A percentile compares a stretch with the other conserved stretches of the same genome.
Conservation (phyloP, 2,888 invertebrate genomes). For the Tetragonisca angustula region DNA sequence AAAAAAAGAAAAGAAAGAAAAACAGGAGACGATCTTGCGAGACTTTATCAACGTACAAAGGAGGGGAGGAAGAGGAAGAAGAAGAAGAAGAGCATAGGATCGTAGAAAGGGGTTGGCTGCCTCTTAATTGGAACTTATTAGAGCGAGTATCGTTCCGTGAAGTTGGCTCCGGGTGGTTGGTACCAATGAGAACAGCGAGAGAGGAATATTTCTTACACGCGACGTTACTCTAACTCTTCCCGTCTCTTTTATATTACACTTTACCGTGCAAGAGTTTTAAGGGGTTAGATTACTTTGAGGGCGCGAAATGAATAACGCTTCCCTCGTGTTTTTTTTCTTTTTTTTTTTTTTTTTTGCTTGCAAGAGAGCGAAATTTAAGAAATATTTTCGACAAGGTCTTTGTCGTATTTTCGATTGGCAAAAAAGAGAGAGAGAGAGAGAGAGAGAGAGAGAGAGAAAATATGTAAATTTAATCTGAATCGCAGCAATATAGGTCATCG, state of each 20-base stretch:
- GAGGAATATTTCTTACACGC: not conserved
- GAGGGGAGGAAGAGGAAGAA: not conserved
- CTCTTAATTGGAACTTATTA: conserved; percentile 1
- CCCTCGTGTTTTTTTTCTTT: no score
- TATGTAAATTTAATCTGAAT: no score
- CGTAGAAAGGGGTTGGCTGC: not conserved
- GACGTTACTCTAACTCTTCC: not conserved
- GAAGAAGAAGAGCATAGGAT: not conserved
- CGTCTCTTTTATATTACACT: not conserved
- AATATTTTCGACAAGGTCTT: no score
- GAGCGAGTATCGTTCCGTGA: not conserved
- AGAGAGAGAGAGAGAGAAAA: no score
- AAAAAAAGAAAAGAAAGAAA: not conserved
- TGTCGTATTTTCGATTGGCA: no score
- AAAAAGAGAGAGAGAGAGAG: no score
- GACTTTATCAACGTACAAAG: not conserved
- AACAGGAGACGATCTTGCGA: not conserved
- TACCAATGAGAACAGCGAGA: not conserved
- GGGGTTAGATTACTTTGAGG: no score
- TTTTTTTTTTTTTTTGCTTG: no score
- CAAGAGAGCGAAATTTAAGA: no score
- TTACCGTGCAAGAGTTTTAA: not conserved
- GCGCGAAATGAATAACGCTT: no score
- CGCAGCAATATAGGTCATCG: no score
- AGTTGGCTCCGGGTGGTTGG: not conserved